Evolutionary conservation across 2,113 vertebrate genomes (phyloP), one percentile per base, ranked within the genome.

Genomic region (Mirza zaza): DNA sequence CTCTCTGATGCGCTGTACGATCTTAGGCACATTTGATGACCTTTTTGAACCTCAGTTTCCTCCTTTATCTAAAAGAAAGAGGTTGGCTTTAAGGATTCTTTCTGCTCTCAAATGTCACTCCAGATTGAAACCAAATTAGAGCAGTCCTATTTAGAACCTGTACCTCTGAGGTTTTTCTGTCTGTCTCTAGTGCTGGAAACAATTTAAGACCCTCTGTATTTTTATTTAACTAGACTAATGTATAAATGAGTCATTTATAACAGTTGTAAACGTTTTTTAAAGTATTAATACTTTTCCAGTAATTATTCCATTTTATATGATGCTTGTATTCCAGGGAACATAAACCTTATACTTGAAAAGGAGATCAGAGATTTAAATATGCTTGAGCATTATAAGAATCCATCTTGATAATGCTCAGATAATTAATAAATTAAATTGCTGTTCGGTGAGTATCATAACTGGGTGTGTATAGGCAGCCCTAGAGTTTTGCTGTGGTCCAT

Each of bases 91-190:
- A 25, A 57, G 55, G 67, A 29, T 63, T 50, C 39, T 70, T 65
- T 75, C 42, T 95, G 45, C 59, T 90, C 14, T 65, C 75, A 88
- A 92, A 42, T 59, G 14, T 14, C 55, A 21, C 80, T 83, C 32
- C 68, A 61, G 4, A 17, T 42, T 68, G 45, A 89, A 76, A 45
- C 21, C 18, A 95, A 39, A 50, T 34, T 15, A 63, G 48, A 36
- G 3, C 32, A 42, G 63, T 25, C 71, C 63, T 83, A 0, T 34
- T 20, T 50, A 39, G 50, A 34, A n/a, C 48, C 25, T 39, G 12
- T 17, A 6, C 32, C 27, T 45, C 52, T n/a, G 11, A 95, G 59
- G 18, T 4, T 9, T 90, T 39, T 11, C 36, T 34, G 9, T 50
- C 81, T 75, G 6, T 75, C 45, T 65, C 11, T 71, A 34, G 42